These are phyloP conservation scores for Apoda limacodes DNA, from an alignment of 2,888 invertebrate genomes.

Conservation along the genomic window DNA sequence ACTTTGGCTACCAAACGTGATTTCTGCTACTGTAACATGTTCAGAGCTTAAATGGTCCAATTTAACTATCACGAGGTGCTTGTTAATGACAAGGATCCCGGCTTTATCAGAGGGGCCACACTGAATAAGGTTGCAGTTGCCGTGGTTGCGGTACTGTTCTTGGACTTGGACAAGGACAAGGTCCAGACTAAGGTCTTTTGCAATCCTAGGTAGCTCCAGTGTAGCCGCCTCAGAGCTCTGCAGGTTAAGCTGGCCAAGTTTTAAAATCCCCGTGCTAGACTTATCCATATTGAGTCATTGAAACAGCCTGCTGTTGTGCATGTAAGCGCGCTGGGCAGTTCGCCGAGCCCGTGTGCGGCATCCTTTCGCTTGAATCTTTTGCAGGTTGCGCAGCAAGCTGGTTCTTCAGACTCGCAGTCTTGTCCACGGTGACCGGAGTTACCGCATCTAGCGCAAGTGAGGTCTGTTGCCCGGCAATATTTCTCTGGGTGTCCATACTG, in stretches of 20 bases:
- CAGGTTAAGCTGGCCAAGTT: constrained; percentile 22
- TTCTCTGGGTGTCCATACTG: constrained; percentile 27
- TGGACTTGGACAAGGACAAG: constrained; percentile 21
- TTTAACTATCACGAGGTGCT: too few species aligned
- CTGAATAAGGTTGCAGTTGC: too few species aligned
- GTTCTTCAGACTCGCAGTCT: too few species aligned
- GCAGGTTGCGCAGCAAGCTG: too few species aligned
- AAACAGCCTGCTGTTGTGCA: too few species aligned
- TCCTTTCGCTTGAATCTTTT: too few species aligned
- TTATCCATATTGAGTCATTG: constrained; percentile 12
- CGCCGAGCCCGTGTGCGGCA: background rate
- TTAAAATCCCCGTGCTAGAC: too few species aligned
- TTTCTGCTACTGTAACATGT: too few species aligned
- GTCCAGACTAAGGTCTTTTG: constrained; percentile 12
- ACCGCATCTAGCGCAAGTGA: constrained; percentile 20
- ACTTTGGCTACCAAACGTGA: too few species aligned
- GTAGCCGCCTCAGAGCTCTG: constrained; percentile 17
- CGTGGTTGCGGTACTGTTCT: constrained; percentile 23
- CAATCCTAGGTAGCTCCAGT: constrained; percentile 6
- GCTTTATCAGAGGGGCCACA: too few species aligned
- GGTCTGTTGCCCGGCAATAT: constrained; percentile 11
- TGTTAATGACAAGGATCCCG: too few species aligned
- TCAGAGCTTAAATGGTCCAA: too few species aligned
- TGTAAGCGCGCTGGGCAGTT: constrained; percentile 17
- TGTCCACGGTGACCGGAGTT: constrained; percentile 12